Base-by-base conservation (phyloP, 2,888 invertebrate species). In the Carabus problematicus region DNA sequence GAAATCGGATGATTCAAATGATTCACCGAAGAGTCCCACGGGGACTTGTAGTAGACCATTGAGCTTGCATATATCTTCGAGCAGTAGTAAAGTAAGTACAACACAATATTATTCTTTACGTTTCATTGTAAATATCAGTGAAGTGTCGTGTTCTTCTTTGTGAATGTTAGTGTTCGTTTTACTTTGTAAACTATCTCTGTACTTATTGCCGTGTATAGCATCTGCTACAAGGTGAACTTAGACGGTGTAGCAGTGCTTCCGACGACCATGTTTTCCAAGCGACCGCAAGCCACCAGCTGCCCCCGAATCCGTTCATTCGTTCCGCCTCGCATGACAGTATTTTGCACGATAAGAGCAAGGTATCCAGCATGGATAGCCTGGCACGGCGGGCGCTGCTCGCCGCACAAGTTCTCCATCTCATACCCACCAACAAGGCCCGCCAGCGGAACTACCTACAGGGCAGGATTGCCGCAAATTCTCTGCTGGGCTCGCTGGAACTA, bases 371-470 rank as follows among this genome's bases (percentile, higher is more conserved):
- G 76, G 89, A 90, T 77, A 90, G 89, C 79, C 84, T 91, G 76
- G 92, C 89, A 42, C 86, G 89, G 72, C 90, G 91, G 77, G 88
- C 92, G 39, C 81, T 93, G 73, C 86, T 93, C 77, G 91, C 92
- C 49, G 92, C 92, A 71, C 91, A 92, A 81, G 91, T 92, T 70
- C 82, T 93, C 71, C 89, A 93, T 80, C 86, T 93, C 71, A 93
- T 94, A 78, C 93, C 94, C 18, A 91, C 92, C 1, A 89, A 89
- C 74, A 92, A 92, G 80, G 94, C 92, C 39, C 84, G 93, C 75
- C 91, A 92, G 82, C 89, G 93, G 77, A 94, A 93, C 79, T 92
- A 88, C 79, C 84, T 94, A 2, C 91, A 92, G 78, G 94, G 94
- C 49, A 86, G 91, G 74, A 84, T 93, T 69, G 93, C 93, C 47